Evolutionary conservation across 2,113 vertebrate species (phyloP), one percentile per base, ranked within the genome.

Genomic region (Odocoileus hemionus): DNA sequence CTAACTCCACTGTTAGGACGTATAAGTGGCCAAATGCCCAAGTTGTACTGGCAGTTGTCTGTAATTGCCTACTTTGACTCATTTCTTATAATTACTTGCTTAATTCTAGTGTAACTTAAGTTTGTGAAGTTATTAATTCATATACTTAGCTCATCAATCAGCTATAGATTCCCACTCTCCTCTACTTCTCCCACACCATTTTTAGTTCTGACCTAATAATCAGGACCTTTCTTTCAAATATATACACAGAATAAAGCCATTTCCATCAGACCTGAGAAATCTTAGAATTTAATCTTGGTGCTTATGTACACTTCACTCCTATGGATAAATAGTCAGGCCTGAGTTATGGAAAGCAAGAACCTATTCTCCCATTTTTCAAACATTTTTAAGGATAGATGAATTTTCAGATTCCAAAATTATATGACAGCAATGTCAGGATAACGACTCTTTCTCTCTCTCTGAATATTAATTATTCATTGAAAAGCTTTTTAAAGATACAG

Each of bases 401-500:
- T 91, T 92, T 98, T 92, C 86, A 91, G 80, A 96, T 96, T 94
- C 83, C 76, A 57, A 67, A 95, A 96, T 90, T 97, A 91, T 89
- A 79, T 89, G 86, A 93, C 52, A 61, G 80, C n/a, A 85, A 95
- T 91, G 28, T 80, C 64, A 94, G 88, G n/a, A 92, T 92, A 36
- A 96, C 0, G 17, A 55, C 39, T 91, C 45, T 96, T 88, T 84
- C 86, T 82, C 50, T 96, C 91, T 85, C 89, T 83, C 54, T 58
- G 23, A 43, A 84, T 95, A 84, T 97, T 98, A 97, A 97, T 97
- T 98, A 96, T 88, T 97, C 92, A 95, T 94, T 57, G 85, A 96
- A 95, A 98, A 95, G 64, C 80, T 95, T 95, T 98, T 97, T 95
- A 97, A 98, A 97, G 91, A 95, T n/a, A 93, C 86, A 91, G 91